Evolutionary conservation across 2,113 vertebrate genomes (phyloP), one percentile per base, ranked within the genome.

Genomic region (Sciurus niger): DNA sequence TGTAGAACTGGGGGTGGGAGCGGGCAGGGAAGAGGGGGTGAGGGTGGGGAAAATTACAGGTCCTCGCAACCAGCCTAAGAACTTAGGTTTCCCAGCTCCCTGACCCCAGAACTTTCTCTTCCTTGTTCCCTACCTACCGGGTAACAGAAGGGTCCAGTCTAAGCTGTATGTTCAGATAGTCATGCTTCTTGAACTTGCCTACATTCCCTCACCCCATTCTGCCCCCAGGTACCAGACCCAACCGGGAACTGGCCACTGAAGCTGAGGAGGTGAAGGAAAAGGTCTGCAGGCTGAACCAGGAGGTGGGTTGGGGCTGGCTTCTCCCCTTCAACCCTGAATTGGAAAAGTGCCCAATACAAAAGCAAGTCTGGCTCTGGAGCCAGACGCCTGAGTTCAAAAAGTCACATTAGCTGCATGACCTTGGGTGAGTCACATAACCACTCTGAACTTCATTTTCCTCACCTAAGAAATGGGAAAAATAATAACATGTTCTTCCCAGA

Each of bases 201-300:
- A 14, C 43, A 30, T 46, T 37, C 80, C 65, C 63, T 85, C 40
- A 22, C 55, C 63, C 40, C 5, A 5, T 83, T 92, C 85, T 90
- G 46, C 46, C 70, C 0, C 28, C 95, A 98, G 98, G 98, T 76
- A 85, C 78, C 89, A 4, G 93, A 93, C 1, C 8, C 22, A 98
- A 98, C 77, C 98, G 46, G 13, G 98, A 98, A 55, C 97, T 99
- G 94, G 98, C 98, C 11, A 84, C 98, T 13, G 99, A 99, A 90
- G 98, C 99, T 0, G 99, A 99, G 91, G 99, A 99, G 96, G 98
- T 99, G 55, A 99, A 99, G 97, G 99, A 99, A 91, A 99, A 98
- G 96, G 98, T 99, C 97, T 98, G 98, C 98, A 98, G 98, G 95
- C 98, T 99, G 93, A 99, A 99, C 98, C 98, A 99, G 97, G 99